Evolutionary conservation across 2,888 invertebrate genomes (phyloP).

Genomic region (Ephialtes manifestator): DNA sequence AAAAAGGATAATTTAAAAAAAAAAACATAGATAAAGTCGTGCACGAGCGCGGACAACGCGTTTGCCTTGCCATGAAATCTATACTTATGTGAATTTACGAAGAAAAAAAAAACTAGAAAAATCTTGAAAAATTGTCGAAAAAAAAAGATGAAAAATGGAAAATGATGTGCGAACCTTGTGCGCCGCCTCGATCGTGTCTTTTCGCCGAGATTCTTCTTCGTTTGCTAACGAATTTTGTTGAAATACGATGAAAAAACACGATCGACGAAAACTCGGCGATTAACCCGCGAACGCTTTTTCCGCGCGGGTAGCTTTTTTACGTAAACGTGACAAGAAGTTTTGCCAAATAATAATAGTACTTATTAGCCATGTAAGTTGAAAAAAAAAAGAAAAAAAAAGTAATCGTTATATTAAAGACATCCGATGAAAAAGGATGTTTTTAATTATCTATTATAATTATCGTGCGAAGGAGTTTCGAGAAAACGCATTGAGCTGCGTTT

Average conservation of each 20-base stretch:
- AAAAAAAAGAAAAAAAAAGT: conserved; percentile 46
- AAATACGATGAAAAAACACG: conserved; percentile 48
- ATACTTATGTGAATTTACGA: conserved; percentile 49
- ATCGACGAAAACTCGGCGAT: conserved; percentile 51
- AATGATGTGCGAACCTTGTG: conserved; percentile 25
- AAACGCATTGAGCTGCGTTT: conserved; percentile 23
- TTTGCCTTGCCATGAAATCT: conserved; percentile 71
- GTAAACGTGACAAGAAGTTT: conserved; percentile 82
- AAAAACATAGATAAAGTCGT: conserved; percentile 61
- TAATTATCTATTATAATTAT: conserved; percentile 62
- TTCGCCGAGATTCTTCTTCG: conserved; percentile 8
- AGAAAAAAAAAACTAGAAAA: conserved; percentile 35
- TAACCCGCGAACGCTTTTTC: conserved; percentile 77
- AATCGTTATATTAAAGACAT: conserved; percentile 58
- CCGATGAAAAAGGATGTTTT: conserved; percentile 32
- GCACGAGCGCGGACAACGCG: conserved; percentile 77
- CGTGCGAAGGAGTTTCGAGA: conserved; percentile 64
- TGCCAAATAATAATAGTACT: conserved; percentile 85
- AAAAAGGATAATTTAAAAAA: neutral
- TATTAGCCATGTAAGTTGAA: conserved; percentile 80
- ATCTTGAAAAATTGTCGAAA: conserved; percentile 5
- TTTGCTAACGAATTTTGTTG: neutral
- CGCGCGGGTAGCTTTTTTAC: conserved; percentile 85
- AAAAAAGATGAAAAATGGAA: conserved; percentile 11
- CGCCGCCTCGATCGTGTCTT: conserved; percentile 60